These are phyloP conservation scores for Pteruthius melanotis DNA, from an alignment of 2,113 vertebrate genomes.

Conservation along the genomic window DNA sequence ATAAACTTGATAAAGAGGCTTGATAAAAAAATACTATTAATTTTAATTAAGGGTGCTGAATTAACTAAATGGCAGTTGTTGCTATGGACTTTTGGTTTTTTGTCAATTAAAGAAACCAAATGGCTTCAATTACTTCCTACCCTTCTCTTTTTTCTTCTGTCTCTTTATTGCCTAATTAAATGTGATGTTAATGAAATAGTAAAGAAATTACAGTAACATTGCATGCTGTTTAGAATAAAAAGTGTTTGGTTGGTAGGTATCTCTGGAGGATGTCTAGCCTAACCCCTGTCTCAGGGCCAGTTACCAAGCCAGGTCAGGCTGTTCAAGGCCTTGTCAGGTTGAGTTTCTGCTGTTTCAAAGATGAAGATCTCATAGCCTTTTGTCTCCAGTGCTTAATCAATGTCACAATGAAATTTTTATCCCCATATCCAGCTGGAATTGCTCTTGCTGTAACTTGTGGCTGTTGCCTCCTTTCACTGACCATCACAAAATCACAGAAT, in stretches of 20 bases:
- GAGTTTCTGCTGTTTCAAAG: background rate
- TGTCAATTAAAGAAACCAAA: background rate
- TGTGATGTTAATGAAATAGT: background rate
- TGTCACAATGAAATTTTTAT: background rate
- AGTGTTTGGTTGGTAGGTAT: background rate
- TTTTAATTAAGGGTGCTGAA: background rate
- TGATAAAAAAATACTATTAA: background rate
- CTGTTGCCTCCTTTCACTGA: background rate
- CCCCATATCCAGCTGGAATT: background rate
- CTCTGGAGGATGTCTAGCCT: background rate
- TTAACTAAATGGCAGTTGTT: background rate
- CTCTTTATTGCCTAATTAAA: background rate
- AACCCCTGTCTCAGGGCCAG: background rate
- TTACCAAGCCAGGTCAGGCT: background rate
- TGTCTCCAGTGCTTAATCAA: background rate
- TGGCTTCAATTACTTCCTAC: background rate
- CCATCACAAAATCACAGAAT: background rate
- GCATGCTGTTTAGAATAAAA: background rate
- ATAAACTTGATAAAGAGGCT: background rate
- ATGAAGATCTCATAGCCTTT: background rate
- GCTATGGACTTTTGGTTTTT: background rate
- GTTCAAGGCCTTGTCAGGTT: background rate
- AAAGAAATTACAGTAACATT: background rate
- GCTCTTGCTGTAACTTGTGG: background rate
- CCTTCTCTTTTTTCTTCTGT: background rate